Evolutionary conservation across 2,797 vertebrate genomes (phyloP).

Genomic region (Thaleichthys pacificus): DNA sequence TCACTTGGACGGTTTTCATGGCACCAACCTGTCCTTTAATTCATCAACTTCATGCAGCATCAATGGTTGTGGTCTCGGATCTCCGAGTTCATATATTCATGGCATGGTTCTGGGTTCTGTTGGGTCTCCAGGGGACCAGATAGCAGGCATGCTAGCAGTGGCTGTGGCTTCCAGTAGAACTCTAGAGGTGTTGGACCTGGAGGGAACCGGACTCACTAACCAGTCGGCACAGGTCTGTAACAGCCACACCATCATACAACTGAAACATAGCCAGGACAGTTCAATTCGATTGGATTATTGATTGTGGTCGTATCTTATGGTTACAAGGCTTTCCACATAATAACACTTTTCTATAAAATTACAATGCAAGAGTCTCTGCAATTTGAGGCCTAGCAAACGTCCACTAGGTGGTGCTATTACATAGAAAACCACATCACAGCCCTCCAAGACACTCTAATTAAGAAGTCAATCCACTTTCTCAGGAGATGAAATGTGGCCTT

Average conservation of each 20-base stretch:
- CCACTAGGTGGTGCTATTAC: slow-evolving; percentile 47
- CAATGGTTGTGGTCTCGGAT: not conserved
- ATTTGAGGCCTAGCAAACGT: not conserved
- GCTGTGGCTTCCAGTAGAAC: slow-evolving; percentile 94
- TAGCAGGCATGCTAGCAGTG: slow-evolving; percentile 89
- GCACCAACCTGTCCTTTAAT: not conserved
- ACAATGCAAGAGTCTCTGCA: not conserved
- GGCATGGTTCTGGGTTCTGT: not conserved
- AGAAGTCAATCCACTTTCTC: slow-evolving; percentile 18
- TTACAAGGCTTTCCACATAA: too few relatives aligned
- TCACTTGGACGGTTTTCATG: not conserved
- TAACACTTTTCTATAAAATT: too few relatives aligned
- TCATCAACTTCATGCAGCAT: not conserved
- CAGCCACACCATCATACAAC: not conserved
- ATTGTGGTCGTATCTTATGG: too few relatives aligned
- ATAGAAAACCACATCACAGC: slow-evolving; percentile 14
- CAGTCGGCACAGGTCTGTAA: slow-evolving; percentile 86
- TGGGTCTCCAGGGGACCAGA: slow-evolving; percentile 81
- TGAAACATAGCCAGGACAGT: too few relatives aligned
- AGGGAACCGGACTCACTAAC: slow-evolving; percentile 93
- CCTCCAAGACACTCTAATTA: slow-evolving; percentile 21
- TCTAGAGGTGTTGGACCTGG: slow-evolving; percentile 92
- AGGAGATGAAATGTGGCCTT: slow-evolving; percentile 15
- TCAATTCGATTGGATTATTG: too few relatives aligned
- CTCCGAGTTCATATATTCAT: not conserved